Evolutionary conservation across 2,888 invertebrate genomes (phyloP).

Genomic region (Neoitamus cyanurus): DNA sequence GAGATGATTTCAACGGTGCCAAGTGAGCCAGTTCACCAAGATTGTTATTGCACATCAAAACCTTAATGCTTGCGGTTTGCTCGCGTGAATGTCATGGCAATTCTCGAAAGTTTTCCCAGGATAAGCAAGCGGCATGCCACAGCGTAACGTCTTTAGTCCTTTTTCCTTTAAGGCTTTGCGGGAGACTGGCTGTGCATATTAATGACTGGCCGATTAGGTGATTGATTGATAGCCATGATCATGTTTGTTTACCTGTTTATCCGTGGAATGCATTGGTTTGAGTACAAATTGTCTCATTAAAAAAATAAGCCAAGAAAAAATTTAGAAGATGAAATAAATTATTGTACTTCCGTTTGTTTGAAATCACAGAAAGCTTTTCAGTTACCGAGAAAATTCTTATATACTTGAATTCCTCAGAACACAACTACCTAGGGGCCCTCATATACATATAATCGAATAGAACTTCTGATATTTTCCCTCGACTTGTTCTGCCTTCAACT

Average conservation of each 20-base stretch:
- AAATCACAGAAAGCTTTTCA: neutral
- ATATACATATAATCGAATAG: neutral
- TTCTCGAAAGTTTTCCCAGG: neutral
- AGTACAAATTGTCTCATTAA: neutral
- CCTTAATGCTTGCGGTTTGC: neutral
- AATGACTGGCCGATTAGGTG: neutral
- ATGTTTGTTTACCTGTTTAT: neutral
- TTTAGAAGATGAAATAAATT: neutral
- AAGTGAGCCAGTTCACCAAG: neutral
- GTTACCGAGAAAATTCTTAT: neutral
- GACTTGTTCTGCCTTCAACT: neutral
- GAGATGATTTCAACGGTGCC: neutral
- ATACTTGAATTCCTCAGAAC: neutral
- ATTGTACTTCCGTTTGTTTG: neutral
- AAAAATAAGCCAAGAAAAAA: neutral
- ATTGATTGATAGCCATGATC: neutral
- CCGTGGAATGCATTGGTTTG: neutral
- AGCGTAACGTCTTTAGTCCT: neutral
- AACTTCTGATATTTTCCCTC: neutral
- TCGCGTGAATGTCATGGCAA: neutral
- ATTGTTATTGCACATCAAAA: neutral
- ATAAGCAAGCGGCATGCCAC: neutral
- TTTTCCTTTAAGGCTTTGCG: neutral
- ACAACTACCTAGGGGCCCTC: neutral
- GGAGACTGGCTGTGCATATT: neutral